Evolutionary conservation across 2,888 invertebrate species (phyloP).

Genomic region (Pomacea canaliculata): DNA sequence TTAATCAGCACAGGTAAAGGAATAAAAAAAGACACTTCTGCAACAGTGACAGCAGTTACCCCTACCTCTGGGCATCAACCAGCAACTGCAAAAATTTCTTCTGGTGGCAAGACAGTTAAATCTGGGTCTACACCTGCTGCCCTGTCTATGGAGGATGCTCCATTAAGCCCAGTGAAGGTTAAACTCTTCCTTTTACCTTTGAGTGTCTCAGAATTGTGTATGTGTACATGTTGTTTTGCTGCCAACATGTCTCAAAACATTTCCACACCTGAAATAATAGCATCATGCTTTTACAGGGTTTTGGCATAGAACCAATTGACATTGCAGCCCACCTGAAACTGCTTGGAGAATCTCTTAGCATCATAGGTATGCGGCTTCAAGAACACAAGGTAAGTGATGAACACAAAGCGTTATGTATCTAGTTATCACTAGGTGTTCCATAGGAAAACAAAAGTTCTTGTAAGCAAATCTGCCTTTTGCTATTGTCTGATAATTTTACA

Average conservation of each 20-base stretch:
- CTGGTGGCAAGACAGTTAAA: constrained; percentile 22
- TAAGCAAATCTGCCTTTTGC: no score
- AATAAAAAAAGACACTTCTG: constrained; percentile 12
- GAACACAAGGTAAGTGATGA: constrained; percentile 82
- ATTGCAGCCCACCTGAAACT: constrained; percentile 92
- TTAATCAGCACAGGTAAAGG: constrained; percentile 70
- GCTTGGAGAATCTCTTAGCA: constrained; percentile 91
- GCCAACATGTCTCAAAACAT: no score
- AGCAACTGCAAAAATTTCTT: constrained; percentile 27
- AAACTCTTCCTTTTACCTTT: neutral
- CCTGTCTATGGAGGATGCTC: constrained; percentile 28
- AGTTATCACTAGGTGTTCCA: no score
- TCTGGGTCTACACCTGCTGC: constrained; percentile 11
- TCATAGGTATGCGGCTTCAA: constrained; percentile 91
- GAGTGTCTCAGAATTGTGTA: no score
- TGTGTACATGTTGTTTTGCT: no score
- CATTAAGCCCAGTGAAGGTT: constrained; percentile 37
- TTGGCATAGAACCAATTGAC: constrained; percentile 75
- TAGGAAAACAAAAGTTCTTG: no score
- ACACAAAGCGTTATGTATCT: no score
- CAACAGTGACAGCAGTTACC: constrained; percentile 24
- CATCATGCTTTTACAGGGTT: constrained; percentile 41
- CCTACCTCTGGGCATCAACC: constrained; percentile 24
- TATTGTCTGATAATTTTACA: no score
- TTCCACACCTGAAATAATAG: no score